These are phyloP conservation scores for Salminus brasiliensis DNA, from an alignment of 2,113 vertebrate genomes.

Conservation along the genomic window DNA sequence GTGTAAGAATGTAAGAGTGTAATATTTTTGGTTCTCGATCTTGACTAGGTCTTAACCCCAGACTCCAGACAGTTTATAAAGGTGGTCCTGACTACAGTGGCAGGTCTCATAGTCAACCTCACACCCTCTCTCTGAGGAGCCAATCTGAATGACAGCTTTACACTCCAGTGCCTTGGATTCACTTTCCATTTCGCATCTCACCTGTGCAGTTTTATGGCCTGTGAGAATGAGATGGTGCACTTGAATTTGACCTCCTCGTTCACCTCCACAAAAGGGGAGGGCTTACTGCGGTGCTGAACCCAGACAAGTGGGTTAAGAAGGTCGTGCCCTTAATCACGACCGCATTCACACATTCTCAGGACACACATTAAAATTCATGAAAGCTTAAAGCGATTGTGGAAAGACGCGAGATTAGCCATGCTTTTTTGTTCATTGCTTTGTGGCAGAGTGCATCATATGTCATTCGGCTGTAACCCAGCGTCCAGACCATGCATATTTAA, in stretches of 20 bases:
- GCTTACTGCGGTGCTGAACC: neutral
- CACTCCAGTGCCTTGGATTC: neutral
- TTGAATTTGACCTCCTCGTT: neutral
- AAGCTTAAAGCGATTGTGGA: neutral
- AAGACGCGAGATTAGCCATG: no score
- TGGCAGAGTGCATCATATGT: neutral
- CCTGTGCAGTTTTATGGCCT: no score
- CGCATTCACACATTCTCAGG: neutral
- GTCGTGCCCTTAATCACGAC: neutral
- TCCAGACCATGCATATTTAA: neutral
- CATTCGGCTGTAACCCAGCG: neutral
- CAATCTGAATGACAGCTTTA: slow-evolving; percentile 6
- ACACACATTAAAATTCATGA: neutral
- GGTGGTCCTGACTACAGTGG: no score
- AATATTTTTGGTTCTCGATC: no score
- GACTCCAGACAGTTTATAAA: no score
- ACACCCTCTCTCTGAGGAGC: neutral
- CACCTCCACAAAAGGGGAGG: neutral
- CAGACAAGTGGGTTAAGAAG: neutral
- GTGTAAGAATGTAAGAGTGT: no score
- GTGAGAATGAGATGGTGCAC: neutral
- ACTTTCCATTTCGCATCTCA: no score
- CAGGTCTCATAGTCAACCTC: no score
- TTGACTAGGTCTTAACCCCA: no score
- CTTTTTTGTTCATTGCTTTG: neutral